phyloP scores from a whole-genome alignment of 2,888 invertebrate genomes.

The Tipula helvola region DNA sequence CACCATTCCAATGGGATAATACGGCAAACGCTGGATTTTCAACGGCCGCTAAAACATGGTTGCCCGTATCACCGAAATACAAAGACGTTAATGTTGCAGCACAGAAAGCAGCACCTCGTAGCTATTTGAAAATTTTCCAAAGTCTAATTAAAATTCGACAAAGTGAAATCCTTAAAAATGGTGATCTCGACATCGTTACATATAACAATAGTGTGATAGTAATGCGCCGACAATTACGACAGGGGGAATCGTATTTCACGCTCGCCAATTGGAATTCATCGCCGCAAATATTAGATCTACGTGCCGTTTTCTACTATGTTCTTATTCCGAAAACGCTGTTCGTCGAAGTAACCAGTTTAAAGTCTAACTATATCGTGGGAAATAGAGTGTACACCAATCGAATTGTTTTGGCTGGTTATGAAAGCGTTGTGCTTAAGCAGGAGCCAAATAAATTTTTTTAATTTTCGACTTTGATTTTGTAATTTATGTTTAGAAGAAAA shows the following conservation, averaged over 20 bases:
- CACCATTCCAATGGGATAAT: conserved; percentile 46
- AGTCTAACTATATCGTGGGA: neutral
- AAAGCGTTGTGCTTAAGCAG: neutral
- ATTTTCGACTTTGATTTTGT: neutral
- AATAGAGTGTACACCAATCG: neutral
- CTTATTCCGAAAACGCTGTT: neutral
- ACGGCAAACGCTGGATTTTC: conserved; percentile 30
- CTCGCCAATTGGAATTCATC: neutral
- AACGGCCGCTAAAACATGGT: conserved; percentile 29
- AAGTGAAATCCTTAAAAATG: neutral
- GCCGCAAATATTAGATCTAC: neutral
- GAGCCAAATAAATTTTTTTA: neutral
- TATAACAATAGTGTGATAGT: neutral
- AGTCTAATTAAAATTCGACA: conserved; percentile 28
- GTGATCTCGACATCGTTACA: neutral
- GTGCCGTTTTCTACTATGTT: neutral
- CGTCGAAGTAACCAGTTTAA: neutral
- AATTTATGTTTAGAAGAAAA: neutral
- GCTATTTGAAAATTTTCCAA: conserved; percentile 48
- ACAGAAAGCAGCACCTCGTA: conserved; percentile 30
- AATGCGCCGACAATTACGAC: neutral
- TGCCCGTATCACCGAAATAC: conserved; percentile 38
- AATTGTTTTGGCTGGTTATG: neutral
- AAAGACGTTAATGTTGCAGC: conserved; percentile 41
- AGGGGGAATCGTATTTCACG: neutral